These are phyloP conservation scores for Corythoichthys intestinalis DNA, from an alignment of 2,113 vertebrate species.

Conservation along the genomic window DNA sequence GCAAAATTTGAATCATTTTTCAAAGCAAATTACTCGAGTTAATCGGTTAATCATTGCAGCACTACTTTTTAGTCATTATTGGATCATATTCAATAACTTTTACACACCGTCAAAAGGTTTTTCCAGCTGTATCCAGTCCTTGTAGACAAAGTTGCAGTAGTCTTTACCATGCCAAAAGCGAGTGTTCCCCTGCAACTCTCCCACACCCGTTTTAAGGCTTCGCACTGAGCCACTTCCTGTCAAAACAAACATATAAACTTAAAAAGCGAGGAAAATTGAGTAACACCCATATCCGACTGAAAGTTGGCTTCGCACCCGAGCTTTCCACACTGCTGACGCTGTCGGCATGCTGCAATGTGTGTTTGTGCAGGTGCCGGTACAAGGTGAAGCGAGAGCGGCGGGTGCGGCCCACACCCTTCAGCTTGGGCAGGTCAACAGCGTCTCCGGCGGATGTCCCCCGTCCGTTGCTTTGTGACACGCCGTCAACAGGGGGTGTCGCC, in stretches of 20 bases:
- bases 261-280: not conserved
- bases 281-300: not conserved
- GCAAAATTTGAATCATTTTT: too few relatives aligned
- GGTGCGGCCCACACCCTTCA: slow-evolving; percentile 83
- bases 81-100: not conserved
- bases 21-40: too few relatives aligned
- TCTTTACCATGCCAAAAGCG: slow-evolving; percentile 97
- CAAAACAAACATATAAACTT: slow-evolving; percentile 4
- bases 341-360: slow-evolving; percentile 76
- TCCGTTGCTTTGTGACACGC: slow-evolving; percentile 40
- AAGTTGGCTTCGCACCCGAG: slow-evolving; percentile 41
- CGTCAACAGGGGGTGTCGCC: slow-evolving; percentile 18
- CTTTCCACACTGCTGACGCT: slow-evolving; percentile 88
- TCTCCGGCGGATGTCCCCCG: slow-evolving; percentile 41
- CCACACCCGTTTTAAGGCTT: slow-evolving; percentile 85
- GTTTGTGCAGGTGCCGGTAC: slow-evolving; percentile 82
- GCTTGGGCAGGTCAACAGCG: slow-evolving; percentile 71
- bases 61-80: not conserved
- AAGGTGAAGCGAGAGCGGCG: slow-evolving; percentile 83
- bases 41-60: too few relatives aligned
- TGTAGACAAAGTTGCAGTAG: slow-evolving; percentile 96
- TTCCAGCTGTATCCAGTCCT: slow-evolving; percentile 93
- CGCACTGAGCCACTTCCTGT: slow-evolving; percentile 80
- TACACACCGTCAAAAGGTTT: slow-evolving; percentile 67
- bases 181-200: slow-evolving; percentile 89